These are phyloP conservation scores for Anguilla obscura DNA, from an alignment of 2,797 vertebrate species.

Conservation along the genomic window DNA sequence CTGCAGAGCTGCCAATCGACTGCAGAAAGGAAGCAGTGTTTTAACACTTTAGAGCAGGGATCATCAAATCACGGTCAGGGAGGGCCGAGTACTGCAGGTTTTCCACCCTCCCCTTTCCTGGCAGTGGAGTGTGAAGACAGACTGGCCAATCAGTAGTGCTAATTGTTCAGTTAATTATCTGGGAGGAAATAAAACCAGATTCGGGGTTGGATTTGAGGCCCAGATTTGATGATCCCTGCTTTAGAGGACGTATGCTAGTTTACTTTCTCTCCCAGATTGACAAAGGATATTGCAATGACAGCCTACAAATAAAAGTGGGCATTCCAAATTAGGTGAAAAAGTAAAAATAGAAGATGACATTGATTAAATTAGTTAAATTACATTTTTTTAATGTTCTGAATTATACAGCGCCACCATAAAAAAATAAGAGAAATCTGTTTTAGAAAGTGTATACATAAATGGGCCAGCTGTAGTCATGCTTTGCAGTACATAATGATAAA, in stretches of 20 bases:
- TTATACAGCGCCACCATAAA: not conserved
- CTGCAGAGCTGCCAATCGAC: not conserved
- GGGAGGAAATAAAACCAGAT: no score
- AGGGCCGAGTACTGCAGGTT: no score
- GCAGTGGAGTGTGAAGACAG: no score
- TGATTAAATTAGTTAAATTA: not conserved
- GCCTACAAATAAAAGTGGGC: not conserved
- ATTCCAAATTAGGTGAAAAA: not conserved
- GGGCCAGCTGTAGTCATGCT: not conserved
- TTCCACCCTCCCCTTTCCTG: no score
- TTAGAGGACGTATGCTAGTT: not conserved
- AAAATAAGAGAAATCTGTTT: not conserved
- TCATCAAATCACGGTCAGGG: no score
- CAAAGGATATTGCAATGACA: not conserved
- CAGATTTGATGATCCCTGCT: no score
- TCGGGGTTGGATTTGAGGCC: no score
- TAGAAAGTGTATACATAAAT: not conserved
- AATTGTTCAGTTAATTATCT: no score
- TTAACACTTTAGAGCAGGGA: not conserved
- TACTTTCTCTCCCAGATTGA: not conserved
- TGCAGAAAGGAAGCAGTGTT: not conserved
- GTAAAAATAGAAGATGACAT: not conserved
- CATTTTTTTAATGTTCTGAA: not conserved
- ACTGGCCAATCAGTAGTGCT: no score
- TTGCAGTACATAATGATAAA: not conserved